These are phyloP conservation scores for Eriocheir sinensis DNA, from an alignment of 1,140 invertebrate species.

Conservation along the genomic window DNA sequence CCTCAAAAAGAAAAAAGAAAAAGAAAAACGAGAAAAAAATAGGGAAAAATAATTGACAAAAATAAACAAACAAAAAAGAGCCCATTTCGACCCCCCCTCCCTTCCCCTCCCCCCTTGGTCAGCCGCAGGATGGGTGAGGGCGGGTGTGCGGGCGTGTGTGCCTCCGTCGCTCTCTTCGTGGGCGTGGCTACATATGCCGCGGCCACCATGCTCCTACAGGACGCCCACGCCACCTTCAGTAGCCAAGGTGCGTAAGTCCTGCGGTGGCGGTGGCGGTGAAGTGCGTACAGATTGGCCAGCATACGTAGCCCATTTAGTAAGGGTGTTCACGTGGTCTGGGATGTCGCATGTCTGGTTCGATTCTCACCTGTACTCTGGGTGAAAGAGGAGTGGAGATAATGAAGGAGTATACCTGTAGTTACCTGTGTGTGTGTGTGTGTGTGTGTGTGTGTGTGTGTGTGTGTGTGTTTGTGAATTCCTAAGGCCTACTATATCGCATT, in stretches of 20 bases:
- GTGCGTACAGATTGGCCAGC: too few species aligned
- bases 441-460: constrained; percentile 39
- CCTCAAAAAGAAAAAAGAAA: not conserved
- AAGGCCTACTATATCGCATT: too few species aligned
- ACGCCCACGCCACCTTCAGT: not conserved
- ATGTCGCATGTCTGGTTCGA: too few species aligned
- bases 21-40: not conserved
- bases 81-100: not conserved
- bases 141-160: not conserved
- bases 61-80: not conserved
- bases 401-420: too few species aligned
- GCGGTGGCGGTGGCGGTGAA: not conserved
- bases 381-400: too few species aligned
- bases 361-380: too few species aligned
- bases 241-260: constrained; percentile 38
- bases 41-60: not conserved
- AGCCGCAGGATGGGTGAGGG: not conserved
- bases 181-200: not conserved
- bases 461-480: not conserved
- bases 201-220: not conserved
- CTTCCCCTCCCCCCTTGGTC: not conserved
- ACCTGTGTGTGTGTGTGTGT: constrained; percentile 43
- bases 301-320: too few species aligned
- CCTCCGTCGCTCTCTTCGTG: not conserved
- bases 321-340: too few species aligned